Evolutionary conservation across 2,888 invertebrate species (phyloP), one percentile per base, ranked within the genome.

Genomic region (Exocentrus adspersus): DNA sequence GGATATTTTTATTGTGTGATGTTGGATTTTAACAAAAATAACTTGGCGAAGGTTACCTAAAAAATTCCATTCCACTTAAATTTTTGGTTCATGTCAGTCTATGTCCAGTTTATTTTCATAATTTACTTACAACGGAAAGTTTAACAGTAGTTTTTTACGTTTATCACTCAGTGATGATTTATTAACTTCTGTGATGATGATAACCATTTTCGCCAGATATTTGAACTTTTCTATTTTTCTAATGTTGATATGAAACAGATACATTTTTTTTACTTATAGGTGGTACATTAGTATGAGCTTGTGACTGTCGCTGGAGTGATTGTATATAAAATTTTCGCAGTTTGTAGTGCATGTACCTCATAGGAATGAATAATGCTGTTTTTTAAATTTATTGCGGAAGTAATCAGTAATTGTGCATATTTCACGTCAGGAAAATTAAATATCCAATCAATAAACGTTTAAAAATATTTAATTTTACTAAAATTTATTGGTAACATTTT

Each of bases 1-100:
- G 42, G 43, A 42, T 57, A 62, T 62, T 62, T 62, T 62, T 56
- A 48, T 56, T 57, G 9, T 19, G 17, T 56, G 42, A 20, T 56
- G 16, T 52, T 43, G 32, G 9, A 46, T 16, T 43, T 51, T 17
- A 30, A 51, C 62, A 24, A 20, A 62, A 62, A 62, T 62, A 62
- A 45, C 62, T 57, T 62, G 57, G 45, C 57, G 46, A 50, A 57
- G 56, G 50, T 41, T 56, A 4, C 20, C 30, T 30, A 9, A 14
- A 30, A 30, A 62, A 57, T 56, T n/a, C n/a, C 57, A 57, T 43
- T 57, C 17, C 32, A 16, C 57, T 32, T 42, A 48, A 50, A 54
- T 56, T 41, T 62, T 62, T 57, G 43, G 14, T 41, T 41, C 62
- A 17, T 57, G 62, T 62, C 45, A 56, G 28, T 41, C 19, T 42